Evolutionary conservation across 2,113 vertebrate genomes (phyloP), one percentile per base, ranked within the genome.

Genomic region (Crotophaga sulcirostris): DNA sequence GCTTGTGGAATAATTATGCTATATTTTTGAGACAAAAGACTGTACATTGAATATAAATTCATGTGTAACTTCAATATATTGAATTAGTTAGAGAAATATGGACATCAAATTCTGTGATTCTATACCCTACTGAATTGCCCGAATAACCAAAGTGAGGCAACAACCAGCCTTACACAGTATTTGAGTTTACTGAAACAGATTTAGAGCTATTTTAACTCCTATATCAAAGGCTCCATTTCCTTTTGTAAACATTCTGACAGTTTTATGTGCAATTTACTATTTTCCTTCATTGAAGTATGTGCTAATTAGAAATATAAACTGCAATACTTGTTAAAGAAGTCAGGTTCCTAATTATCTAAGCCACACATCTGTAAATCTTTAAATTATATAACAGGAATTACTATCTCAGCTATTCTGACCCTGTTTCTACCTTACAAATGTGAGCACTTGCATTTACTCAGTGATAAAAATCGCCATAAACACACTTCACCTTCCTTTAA

Each of bases 241-340:
- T 91, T 92, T 74, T 62, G 29, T 68, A 96, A 93, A 76, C 36
- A 56, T 70, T 87, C 85, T 64, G 42, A 51, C 31, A 63, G 44
- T 42, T 80, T 87, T 77, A 86, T 28, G 34, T 47, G 59, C 36
- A 90, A 84, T n/a, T 93, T 45, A 80, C 83, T 83, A 67, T 63
- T 94, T 90, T 60, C 25, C 58, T 79, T 81, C 77, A 93, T 29
- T 76, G 52, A 95, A 89, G 64, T 66, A 94, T 52, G 80, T 90
- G 81, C 33, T 96, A 95, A 96, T 97, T 95, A 93, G 88, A 95
- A 95, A 91, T 73, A 64, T 72, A 91, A 90, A 88, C 68, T 60
- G 64, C 78, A 87, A 84, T 68, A 58, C 55, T 68, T 89, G n/a
- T 84, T 84, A 56, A 82, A 85, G 34, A 73, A 90, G 79, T 66